Evolutionary conservation across 2,113 vertebrate species (phyloP).

Genomic region (Syngnathus scovelli): DNA sequence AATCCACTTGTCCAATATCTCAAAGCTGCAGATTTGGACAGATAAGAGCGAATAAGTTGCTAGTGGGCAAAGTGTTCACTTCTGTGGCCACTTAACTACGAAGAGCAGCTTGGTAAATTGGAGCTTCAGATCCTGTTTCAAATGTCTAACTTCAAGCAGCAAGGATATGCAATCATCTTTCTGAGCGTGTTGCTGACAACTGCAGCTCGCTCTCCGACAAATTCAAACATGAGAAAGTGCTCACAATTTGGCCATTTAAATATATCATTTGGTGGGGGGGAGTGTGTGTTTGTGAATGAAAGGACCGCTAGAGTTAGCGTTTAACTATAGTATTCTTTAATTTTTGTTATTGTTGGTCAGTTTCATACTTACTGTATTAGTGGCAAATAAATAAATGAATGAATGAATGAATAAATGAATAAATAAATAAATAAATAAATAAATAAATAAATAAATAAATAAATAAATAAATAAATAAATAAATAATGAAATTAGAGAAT

Average conservation of each 20-base stretch:
- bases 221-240: neutral
- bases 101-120: neutral
- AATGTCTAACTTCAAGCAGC: conserved; percentile 7
- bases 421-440: neutral
- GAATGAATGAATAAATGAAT: neutral
- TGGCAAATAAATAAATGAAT: neutral
- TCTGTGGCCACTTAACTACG: neutral
- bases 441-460: neutral
- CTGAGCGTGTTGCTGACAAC: conserved; percentile 15
- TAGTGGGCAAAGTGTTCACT: conserved; percentile 8
- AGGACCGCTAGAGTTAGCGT: too few species aligned
- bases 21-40: conserved; percentile 15
- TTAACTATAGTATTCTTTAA: too few species aligned
- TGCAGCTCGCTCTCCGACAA: neutral
- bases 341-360: too few species aligned
- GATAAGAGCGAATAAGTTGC: conserved; percentile 20
- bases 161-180: conserved; percentile 1
- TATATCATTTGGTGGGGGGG: neutral
- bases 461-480: neutral
- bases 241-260: neutral
- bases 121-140: conserved; percentile 5
- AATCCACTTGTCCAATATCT: conserved; percentile 26
- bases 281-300: neutral
- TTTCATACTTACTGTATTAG: neutral
- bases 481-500: neutral